Evolutionary conservation across 2,797 vertebrate species (phyloP).

Genomic region (Oreonectes daqikongensis): DNA sequence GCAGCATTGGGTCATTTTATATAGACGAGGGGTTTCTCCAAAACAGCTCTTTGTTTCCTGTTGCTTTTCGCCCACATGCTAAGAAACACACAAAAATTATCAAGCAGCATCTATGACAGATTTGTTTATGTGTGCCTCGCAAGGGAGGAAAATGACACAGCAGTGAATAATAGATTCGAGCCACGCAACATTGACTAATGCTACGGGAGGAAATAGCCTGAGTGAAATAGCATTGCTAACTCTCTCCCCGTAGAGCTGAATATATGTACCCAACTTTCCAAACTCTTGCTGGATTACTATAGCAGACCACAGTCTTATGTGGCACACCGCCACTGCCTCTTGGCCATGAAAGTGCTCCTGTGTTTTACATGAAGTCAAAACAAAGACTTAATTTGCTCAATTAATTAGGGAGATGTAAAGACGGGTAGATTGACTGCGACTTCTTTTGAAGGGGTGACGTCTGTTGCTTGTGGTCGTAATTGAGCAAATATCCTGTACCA

Average conservation of each 20-base stretch:
- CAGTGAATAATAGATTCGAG: not conserved
- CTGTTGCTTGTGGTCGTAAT: not conserved
- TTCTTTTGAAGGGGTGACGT: not conserved
- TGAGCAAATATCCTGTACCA: not conserved
- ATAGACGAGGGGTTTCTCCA: constrained; percentile 41
- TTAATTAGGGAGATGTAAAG: constrained; percentile 15
- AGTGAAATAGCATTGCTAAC: constrained; percentile 12
- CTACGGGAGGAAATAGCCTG: constrained; percentile 33
- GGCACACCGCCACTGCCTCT: constrained; percentile 25
- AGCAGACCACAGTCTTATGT: constrained; percentile 30
- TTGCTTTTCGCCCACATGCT: constrained; percentile 41
- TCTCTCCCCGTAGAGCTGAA: not conserved
- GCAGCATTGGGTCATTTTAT: not conserved
- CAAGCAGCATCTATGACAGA: constrained; percentile 18
- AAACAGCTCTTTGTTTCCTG: constrained; percentile 63
- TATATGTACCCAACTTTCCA: constrained; percentile 11
- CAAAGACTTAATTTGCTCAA: not conserved
- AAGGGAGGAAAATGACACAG: constrained; percentile 32
- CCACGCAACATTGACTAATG: constrained; percentile 13
- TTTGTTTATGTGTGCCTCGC: constrained; percentile 9
- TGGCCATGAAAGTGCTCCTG: not conserved
- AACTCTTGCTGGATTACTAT: constrained; percentile 24
- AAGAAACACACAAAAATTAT: constrained; percentile 53
- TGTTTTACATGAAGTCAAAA: constrained; percentile 1
- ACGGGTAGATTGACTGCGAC: not conserved